Evolutionary conservation across 2,113 vertebrate genomes (phyloP).

Genomic region (Indri indri): DNA sequence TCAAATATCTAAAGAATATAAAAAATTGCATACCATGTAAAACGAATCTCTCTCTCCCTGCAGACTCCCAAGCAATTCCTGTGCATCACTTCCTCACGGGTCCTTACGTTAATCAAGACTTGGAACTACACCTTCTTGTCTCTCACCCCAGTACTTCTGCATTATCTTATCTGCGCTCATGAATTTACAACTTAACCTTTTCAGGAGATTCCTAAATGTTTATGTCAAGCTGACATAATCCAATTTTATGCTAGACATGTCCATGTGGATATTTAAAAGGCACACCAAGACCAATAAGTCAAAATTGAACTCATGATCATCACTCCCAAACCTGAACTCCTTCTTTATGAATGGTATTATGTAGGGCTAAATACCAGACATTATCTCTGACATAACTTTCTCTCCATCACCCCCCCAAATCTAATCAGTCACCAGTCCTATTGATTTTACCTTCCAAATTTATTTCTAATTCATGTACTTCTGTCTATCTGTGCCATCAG

Average conservation of each 20-base stretch:
- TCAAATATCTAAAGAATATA: not conserved
- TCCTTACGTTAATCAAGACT: not conserved
- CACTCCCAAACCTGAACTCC: not conserved
- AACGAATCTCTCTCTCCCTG: not conserved
- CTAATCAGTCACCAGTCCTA: not conserved
- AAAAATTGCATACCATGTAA: not conserved
- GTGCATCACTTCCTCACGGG: fast-evolving
- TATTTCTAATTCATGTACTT: not conserved
- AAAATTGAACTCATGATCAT: not conserved
- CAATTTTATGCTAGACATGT: not conserved
- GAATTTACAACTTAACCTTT: not conserved
- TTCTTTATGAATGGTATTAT: not conserved
- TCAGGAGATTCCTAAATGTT: not conserved
- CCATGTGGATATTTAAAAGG: not conserved
- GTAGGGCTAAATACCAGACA: not conserved
- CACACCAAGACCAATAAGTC: not conserved
- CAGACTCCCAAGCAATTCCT: not conserved
- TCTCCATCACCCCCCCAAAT: fast-evolving
- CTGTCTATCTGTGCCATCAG: not conserved
- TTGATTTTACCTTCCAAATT: not conserved
- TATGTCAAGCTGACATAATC: not conserved
- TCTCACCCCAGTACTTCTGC: not conserved
- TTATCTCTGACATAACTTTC: not conserved
- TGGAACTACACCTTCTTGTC: not conserved
- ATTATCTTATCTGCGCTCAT: not conserved